A percentile compares a stretch with the other conserved stretches of the same genome.
Evolutionary conservation across 2,113 vertebrate species (phyloP).

Genomic region (Polypterus senegalus): DNA sequence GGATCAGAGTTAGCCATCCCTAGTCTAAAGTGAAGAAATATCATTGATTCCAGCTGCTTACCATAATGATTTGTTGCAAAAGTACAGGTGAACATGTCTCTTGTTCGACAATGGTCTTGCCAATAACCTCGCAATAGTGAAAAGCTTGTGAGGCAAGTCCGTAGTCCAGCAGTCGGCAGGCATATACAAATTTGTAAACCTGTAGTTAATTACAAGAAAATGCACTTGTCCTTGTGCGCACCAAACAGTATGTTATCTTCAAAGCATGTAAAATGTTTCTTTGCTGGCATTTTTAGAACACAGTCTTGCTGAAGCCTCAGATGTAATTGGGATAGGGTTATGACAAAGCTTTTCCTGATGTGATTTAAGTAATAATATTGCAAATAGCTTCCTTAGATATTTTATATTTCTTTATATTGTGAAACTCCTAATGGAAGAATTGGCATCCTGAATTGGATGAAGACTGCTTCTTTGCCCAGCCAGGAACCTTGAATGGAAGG

Average conservation of each 20-base stretch:
- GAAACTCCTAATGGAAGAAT: too few species aligned
- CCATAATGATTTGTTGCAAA: slow-evolving; percentile 62
- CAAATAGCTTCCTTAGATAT: too few species aligned
- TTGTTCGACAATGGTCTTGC: slow-evolving; percentile 36
- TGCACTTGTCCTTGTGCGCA: not conserved
- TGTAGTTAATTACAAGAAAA: slow-evolving; percentile 24
- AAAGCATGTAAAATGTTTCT: not conserved
- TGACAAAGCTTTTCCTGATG: too few species aligned
- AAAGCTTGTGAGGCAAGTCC: slow-evolving; percentile 69
- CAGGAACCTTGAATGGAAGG: too few species aligned
- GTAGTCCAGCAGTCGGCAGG: slow-evolving; percentile 64
- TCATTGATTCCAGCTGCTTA: slow-evolving; percentile 21
- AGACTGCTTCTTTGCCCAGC: too few species aligned
- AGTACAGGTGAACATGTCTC: slow-evolving; percentile 35
- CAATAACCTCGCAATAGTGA: slow-evolving; percentile 75
- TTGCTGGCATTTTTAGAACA: not conserved
- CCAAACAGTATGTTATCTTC: not conserved
- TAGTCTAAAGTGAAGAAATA: too few species aligned
- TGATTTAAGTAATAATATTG: too few species aligned
- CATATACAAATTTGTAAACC: slow-evolving; percentile 83
- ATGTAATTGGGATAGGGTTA: too few species aligned
- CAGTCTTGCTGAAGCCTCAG: not conserved
- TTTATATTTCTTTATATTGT: too few species aligned
- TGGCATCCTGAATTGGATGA: too few species aligned
- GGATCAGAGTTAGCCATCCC: too few species aligned